Base-by-base conservation (phyloP, 2,113 vertebrate genomes). In the Chaetodon auriga region DNA sequence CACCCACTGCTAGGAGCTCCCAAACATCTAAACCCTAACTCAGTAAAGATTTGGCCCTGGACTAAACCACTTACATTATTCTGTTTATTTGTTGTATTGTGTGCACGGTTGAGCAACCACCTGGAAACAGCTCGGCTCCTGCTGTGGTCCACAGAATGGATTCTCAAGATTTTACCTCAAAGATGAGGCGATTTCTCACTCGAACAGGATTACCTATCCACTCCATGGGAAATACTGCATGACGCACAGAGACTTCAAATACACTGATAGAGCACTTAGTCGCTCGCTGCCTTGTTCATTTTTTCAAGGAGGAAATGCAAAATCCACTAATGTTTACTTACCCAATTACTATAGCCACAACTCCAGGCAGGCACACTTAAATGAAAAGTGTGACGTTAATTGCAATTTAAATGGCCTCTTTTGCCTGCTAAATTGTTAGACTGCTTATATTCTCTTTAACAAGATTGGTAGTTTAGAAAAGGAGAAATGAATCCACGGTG, bases 331-430 rank as follows among this genome's bases (percentile, higher is more conserved):
- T 87, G 86, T 90, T 84, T 82, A 82, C 80, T 81, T 71, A 87
- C 58, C 62, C 78, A 88, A 90, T 86, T 91, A 86, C 83, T 80
- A 81, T 36, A 68, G 76, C 70, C 69, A 62, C 69, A 69, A 82
- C 80, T 83, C 53, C 66, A 81, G 53, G 45, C 61, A 66, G 65
- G 57, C 63, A 45, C 73, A 81, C 43, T 86, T 87, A 90, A 85
- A 19, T 78, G 71, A 84, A 88, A 82, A 82, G 62, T 85, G 85
- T 75, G 82, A 87, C 30, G 4, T 72, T 92, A 93, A 92, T 92
- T 90, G 82, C 69, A 72, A 77, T 86, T 92, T 85, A 90, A 91
- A 78, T 54, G 41, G 75, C 71, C 82, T 75, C 75, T 63, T 90
- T 79, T 81, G 72, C 65, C 74, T 80, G 76, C 77, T 89, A 82